Evolutionary conservation across 2,797 vertebrate genomes (phyloP).

Genomic region (Labeo calbasu): DNA sequence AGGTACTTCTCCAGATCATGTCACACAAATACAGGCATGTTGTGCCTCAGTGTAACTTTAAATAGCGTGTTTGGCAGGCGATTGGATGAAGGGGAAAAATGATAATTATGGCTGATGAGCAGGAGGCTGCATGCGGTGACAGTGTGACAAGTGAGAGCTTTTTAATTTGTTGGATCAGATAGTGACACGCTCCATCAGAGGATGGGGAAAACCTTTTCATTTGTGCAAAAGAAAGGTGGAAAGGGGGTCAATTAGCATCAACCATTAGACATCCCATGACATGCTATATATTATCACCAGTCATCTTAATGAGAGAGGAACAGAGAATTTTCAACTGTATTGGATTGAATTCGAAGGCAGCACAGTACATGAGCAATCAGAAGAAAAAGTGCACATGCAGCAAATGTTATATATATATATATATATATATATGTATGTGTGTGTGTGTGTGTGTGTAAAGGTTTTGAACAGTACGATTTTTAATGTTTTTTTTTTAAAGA

Average conservation of each 20-base stretch:
- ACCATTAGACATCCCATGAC: conserved; percentile 82
- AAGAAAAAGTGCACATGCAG: conserved; percentile 54
- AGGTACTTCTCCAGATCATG: conserved; percentile 45
- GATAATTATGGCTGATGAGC: conserved; percentile 85
- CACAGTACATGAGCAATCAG: conserved; percentile 67
- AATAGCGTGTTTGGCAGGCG: conserved; percentile 71
- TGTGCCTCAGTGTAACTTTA: conserved; percentile 57
- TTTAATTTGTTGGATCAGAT: conserved; percentile 86
- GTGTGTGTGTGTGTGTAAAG: too few species aligned
- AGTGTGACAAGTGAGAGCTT: conserved; percentile 82
- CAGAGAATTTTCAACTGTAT: conserved; percentile 71
- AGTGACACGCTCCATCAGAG: conserved; percentile 81
- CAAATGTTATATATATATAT: neutral
- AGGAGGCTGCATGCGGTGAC: conserved; percentile 72
- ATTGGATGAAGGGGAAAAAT: conserved; percentile 68
- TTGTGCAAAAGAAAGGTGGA: conserved; percentile 77
- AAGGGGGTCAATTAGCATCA: conserved; percentile 86
- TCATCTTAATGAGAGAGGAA: conserved; percentile 80
- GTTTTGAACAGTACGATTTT: neutral
- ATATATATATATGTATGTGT: too few species aligned
- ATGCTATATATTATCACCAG: conserved; percentile 78
- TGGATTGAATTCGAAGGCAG: conserved; percentile 68
- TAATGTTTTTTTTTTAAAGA: neutral
- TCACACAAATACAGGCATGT: conserved; percentile 50
- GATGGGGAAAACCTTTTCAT: conserved; percentile 80